A percentile compares a stretch with the other conserved stretches of the same genome.
Evolutionary conservation across 92 coral and sea anemone genomes (phyloP).

Genomic region (Ricordea florida): DNA sequence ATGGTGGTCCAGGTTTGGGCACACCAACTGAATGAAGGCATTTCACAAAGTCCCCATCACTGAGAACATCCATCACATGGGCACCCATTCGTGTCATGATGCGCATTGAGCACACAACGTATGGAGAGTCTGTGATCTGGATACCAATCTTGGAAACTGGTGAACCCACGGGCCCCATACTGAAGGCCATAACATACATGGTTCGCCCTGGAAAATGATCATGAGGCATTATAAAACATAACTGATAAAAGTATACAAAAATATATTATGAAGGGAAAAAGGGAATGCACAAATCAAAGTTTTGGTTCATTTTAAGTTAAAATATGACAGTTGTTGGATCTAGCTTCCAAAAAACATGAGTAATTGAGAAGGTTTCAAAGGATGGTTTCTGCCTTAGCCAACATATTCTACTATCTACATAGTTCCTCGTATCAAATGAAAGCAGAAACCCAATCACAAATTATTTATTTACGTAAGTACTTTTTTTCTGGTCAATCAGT

Average conservation of each 20-base stretch:
- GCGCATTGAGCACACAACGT: constrained; percentile 86
- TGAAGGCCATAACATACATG: constrained; percentile 88
- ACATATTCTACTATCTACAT: too few relatives aligned
- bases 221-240: too few relatives aligned
- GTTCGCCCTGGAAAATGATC: constrained; percentile 69
- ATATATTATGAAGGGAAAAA: not conserved
- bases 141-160: constrained; percentile 91
- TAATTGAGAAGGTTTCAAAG: too few relatives aligned
- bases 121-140: constrained; percentile 85
- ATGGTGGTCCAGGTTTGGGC: constrained; percentile 72
- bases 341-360: too few relatives aligned
- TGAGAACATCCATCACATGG: constrained; percentile 73
- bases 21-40: constrained; percentile 88
- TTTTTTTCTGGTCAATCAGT: too few relatives aligned
- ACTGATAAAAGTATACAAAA: not conserved
- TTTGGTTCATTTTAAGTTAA: not conserved
- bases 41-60: constrained; percentile 72
- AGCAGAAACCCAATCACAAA: too few relatives aligned
- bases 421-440: too few relatives aligned
- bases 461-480: too few relatives aligned
- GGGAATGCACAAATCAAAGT: not conserved
- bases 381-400: too few relatives aligned
- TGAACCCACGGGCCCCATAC: constrained; percentile 94
- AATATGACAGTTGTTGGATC: too few relatives aligned
- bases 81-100: constrained; percentile 89